Evolutionary conservation across 2,113 vertebrate genomes (phyloP).

Genomic region (Pituophis catenifer): DNA sequence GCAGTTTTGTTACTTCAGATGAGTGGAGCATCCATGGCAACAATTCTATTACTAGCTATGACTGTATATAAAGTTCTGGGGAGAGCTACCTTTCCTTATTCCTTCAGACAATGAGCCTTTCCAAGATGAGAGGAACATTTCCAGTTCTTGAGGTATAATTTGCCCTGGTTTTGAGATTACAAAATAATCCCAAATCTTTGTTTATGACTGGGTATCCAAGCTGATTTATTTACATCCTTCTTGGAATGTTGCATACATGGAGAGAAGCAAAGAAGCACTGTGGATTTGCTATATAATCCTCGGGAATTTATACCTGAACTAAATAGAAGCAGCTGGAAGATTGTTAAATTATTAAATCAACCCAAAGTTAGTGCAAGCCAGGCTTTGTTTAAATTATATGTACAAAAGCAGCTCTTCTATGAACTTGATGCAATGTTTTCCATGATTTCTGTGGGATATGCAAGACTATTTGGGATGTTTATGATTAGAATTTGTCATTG

Average conservation of each 20-base stretch:
- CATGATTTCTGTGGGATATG: background rate
- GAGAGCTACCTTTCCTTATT: background rate
- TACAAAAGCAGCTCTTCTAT: background rate
- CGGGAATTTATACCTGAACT: background rate
- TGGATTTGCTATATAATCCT: background rate
- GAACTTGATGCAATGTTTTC: background rate
- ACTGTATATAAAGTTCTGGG: background rate
- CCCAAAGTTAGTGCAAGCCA: background rate
- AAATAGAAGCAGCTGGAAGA: background rate
- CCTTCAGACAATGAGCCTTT: background rate
- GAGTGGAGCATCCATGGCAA: background rate
- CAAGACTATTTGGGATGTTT: background rate
- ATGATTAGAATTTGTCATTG: background rate
- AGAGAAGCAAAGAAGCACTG: background rate
- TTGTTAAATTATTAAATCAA: background rate
- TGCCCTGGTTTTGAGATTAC: background rate
- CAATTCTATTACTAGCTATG: background rate
- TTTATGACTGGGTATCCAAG: background rate
- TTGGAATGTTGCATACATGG: background rate
- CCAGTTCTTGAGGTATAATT: background rate
- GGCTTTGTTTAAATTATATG: background rate
- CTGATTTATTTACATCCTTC: background rate
- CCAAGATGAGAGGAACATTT: background rate
- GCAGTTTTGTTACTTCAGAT: background rate
- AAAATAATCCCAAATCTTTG: background rate